Conservation (phyloP, 2,797 vertebrate genomes). For the Scolopax bukidnonensis region DNA sequence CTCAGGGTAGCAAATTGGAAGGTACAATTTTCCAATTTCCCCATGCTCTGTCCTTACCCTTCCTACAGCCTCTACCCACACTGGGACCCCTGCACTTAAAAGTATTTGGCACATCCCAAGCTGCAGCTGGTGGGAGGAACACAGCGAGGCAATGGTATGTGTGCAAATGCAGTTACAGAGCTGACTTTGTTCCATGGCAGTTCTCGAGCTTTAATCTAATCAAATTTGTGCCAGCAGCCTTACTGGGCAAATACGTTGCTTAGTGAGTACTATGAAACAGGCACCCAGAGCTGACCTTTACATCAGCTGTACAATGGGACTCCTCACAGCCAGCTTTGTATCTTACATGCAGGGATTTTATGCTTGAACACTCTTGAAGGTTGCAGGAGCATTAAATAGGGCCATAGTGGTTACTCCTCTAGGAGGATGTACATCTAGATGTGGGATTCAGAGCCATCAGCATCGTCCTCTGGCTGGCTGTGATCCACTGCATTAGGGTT, state of each 20-base stretch:
- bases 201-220: neutral
- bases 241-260: neutral
- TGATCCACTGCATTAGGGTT: neutral
- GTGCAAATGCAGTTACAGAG: conserved; percentile 43
- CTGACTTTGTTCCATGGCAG: conserved; percentile 22
- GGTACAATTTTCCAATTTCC: neutral
- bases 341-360: neutral
- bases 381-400: neutral
- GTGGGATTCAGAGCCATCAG: rapidly evolving
- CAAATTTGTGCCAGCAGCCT: neutral
- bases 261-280: neutral
- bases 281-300: neutral
- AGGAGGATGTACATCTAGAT: rapidly evolving
- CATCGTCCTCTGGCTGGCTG: neutral
- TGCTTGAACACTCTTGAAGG: neutral
- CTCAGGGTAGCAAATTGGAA: neutral
- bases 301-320: neutral
- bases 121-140: conserved; percentile 32
- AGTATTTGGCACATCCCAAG: neutral
- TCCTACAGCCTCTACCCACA: neutral
- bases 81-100: neutral
- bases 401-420: neutral
- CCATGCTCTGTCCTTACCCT: no score
- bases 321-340: neutral
- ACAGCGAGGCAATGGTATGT: neutral